Conservation (phyloP, 2,888 invertebrate species). For the Drosophila multiciliata region DNA sequence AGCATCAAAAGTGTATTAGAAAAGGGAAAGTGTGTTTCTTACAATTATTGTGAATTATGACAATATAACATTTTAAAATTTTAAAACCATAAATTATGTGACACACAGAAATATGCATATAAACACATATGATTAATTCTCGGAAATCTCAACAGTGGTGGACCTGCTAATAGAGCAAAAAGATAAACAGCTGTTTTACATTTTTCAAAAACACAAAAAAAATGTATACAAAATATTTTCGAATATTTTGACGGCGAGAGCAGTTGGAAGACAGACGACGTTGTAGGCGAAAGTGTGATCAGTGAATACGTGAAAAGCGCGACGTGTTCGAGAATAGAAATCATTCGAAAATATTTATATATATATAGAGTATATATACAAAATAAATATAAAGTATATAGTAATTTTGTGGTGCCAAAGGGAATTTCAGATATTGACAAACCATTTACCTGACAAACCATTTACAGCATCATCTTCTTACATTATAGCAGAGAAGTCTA, state of each 20-base stretch:
- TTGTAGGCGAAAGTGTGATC: constrained; percentile 48
- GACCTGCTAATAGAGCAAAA: not conserved
- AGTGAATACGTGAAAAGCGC: constrained; percentile 23
- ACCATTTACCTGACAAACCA: not conserved
- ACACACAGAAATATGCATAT: not conserved
- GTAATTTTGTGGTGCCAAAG: not conserved
- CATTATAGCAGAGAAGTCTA: not conserved
- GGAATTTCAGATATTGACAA: constrained; percentile 4
- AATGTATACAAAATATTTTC: constrained; percentile 54
- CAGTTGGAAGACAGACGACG: constrained; percentile 63
- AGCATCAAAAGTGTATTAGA: not conserved
- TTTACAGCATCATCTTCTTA: not conserved
- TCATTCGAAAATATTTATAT: constrained; percentile 16
- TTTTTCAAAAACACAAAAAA: constrained; percentile 25
- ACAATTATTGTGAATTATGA: not conserved
- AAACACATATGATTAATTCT: not conserved
- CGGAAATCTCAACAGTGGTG: constrained; percentile 10
- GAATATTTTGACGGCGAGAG: constrained; percentile 45
- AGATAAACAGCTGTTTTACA: constrained; percentile 59
- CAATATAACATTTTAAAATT: not conserved
- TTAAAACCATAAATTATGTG: not conserved
- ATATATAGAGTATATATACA: constrained; percentile 17
- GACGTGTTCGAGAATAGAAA: constrained; percentile 36
- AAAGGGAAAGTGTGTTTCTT: not conserved
- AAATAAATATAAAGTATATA: constrained; percentile 2